Percentiles rank a stretch among this genome's conserved stretches.
phyloP scores from a whole-genome alignment of 2,888 invertebrate species.

The Acrobasis suavella region DNA sequence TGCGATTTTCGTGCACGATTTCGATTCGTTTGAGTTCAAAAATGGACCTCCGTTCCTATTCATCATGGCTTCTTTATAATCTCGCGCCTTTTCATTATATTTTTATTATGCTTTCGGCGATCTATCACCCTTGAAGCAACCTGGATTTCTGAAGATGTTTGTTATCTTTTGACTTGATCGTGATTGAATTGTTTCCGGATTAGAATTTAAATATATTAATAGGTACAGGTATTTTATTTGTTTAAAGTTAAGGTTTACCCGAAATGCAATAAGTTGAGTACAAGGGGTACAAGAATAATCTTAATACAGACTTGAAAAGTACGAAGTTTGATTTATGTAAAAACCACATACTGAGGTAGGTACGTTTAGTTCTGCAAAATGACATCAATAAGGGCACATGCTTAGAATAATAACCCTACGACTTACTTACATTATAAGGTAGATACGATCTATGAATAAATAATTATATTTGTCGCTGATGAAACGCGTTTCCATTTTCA shows the following conservation, averaged over 20 bases:
- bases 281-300: too few relatives aligned
- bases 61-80: conserved; percentile 51
- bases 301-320: too few relatives aligned
- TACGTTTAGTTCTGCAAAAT: too few relatives aligned
- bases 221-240: not conserved
- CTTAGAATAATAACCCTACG: not conserved
- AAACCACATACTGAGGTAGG: too few relatives aligned
- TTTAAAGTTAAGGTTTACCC: not conserved
- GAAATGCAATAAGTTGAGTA: too few relatives aligned
- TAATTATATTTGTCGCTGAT: conserved; percentile 34
- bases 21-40: too few relatives aligned
- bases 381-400: too few relatives aligned
- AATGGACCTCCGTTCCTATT: conserved; percentile 41
- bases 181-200: conserved; percentile 1
- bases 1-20: too few relatives aligned
- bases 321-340: too few relatives aligned
- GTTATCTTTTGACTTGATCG: conserved; percentile 23
- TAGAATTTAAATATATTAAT: not conserved
- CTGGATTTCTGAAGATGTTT: conserved; percentile 21
- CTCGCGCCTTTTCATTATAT: conserved; percentile 41
- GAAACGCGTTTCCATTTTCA: not conserved
- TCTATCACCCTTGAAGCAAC: conserved; percentile 42
- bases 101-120: conserved; percentile 43
- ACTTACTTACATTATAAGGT: not conserved
- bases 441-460: conserved; percentile 28